Percentiles rank a stretch among this genome's conserved stretches.
Conservation (phyloP, 1,140 invertebrate genomes). For the Subanguina moxae region DNA sequence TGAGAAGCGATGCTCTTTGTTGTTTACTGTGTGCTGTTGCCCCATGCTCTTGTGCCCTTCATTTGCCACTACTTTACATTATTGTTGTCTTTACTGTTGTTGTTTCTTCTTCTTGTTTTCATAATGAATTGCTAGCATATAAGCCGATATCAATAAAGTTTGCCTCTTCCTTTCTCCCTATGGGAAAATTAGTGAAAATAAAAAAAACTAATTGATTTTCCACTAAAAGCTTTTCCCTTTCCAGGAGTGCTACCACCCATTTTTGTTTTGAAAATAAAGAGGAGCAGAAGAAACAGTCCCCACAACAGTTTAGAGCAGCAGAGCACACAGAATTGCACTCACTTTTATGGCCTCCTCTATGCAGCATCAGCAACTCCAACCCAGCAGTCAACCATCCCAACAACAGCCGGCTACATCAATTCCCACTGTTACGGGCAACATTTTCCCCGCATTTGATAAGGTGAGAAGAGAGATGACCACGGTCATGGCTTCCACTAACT, state of each 20-base stretch:
- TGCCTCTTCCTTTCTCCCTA: no score
- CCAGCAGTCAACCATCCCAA: neutral
- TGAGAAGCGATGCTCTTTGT: neutral
- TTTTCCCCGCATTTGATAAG: neutral
- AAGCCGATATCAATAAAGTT: neutral
- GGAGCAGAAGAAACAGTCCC: no score
- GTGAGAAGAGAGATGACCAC: constrained; percentile 2
- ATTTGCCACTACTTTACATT: no score
- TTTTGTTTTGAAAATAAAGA: no score
- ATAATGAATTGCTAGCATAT: neutral
- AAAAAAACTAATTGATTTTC: no score
- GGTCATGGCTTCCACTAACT: neutral
- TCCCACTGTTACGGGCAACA: constrained; percentile 10
- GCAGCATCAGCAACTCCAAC: neutral
- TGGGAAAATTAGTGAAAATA: no score
- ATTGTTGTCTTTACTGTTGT: neutral
- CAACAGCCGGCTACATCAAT: neutral
- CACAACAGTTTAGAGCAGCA: no score
- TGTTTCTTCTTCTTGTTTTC: neutral
- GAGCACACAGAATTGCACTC: no score
- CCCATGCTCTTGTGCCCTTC: no score
- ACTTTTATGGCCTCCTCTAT: neutral
- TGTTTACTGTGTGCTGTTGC: constrained; percentile 7
- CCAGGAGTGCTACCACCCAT: no score
- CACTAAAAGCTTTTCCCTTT: no score